phyloP scores from a whole-genome alignment of 2,888 invertebrate species.

The Lasioglossum malachurum region DNA sequence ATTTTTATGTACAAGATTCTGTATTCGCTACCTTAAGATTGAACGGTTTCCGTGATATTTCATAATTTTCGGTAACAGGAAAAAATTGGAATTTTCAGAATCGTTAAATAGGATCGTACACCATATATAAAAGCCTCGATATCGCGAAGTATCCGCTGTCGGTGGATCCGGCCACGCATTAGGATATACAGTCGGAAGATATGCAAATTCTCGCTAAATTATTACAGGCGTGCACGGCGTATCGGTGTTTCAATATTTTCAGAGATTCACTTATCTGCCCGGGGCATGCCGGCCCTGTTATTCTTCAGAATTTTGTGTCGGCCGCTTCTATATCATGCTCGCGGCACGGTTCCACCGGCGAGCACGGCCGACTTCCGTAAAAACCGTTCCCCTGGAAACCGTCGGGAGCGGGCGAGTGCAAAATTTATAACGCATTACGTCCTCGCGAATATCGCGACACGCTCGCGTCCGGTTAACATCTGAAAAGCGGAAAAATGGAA shows the following conservation, averaged over 20 bases:
- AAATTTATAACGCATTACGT: slow-evolving; percentile 56
- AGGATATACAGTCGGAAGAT: slow-evolving; percentile 34
- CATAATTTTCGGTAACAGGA: background rate
- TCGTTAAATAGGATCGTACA: background rate
- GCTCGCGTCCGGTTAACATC: slow-evolving; percentile 43
- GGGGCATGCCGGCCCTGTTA: slow-evolving; percentile 54
- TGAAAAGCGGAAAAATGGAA: slow-evolving; percentile 10
- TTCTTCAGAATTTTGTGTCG: slow-evolving; percentile 62
- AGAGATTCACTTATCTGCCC: slow-evolving; percentile 61
- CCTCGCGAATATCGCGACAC: slow-evolving; percentile 44
- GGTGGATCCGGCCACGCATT: background rate
- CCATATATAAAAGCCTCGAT: background rate
- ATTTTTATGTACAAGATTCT: background rate
- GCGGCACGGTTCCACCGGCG: slow-evolving; percentile 24
- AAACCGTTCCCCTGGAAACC: slow-evolving; percentile 47
- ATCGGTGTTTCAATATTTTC: slow-evolving; percentile 64
- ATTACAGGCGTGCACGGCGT: slow-evolving; percentile 32
- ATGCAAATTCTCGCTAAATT: slow-evolving; percentile 48
- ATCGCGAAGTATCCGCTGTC: slow-evolving; percentile 13
- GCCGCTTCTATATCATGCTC: slow-evolving; percentile 51
- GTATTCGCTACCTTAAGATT: background rate
- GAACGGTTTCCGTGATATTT: background rate
- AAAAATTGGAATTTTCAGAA: background rate
- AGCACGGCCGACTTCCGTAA: slow-evolving; percentile 30
- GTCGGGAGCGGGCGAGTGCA: slow-evolving; percentile 34